Conservation (phyloP, 2,888 invertebrate species). For the Sympetrum striolatum region DNA sequence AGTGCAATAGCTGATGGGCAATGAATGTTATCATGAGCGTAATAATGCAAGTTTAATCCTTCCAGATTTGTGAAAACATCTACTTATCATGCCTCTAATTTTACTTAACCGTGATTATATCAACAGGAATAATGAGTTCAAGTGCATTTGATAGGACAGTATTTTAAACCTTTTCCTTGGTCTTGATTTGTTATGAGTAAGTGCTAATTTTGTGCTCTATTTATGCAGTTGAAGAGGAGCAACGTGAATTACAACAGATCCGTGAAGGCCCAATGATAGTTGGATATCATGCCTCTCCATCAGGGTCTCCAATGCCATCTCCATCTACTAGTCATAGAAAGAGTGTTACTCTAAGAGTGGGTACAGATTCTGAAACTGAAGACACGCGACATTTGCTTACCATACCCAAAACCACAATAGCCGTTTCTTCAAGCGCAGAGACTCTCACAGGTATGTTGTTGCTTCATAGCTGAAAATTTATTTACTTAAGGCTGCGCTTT, state of each 20-base stretch:
- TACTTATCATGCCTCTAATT: too few relatives aligned
- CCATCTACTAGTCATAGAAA: constrained; percentile 54
- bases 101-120: too few relatives aligned
- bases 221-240: constrained; percentile 62
- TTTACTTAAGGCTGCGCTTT: too few relatives aligned
- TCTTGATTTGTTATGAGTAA: not conserved
- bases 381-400: constrained; percentile 62
- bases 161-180: not conserved
- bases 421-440: constrained; percentile 77
- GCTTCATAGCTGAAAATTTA: too few relatives aligned
- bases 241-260: constrained; percentile 53
- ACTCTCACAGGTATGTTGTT: constrained; percentile 71
- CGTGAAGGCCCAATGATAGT: constrained; percentile 33
- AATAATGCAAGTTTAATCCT: too few relatives aligned
- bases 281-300: constrained; percentile 17
- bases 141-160: not conserved
- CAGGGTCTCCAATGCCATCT: constrained; percentile 13
- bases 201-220: not conserved
- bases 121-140: not conserved
- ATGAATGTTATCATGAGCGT: too few relatives aligned
- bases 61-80: too few relatives aligned
- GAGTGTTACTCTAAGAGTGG: constrained; percentile 61
- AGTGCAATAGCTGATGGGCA: too few relatives aligned
- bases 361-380: constrained; percentile 63
- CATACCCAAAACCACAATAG: constrained; percentile 73